Evolutionary conservation across 1,140 invertebrate genomes (phyloP).

Genomic region (Rhizoglyphus robini): DNA sequence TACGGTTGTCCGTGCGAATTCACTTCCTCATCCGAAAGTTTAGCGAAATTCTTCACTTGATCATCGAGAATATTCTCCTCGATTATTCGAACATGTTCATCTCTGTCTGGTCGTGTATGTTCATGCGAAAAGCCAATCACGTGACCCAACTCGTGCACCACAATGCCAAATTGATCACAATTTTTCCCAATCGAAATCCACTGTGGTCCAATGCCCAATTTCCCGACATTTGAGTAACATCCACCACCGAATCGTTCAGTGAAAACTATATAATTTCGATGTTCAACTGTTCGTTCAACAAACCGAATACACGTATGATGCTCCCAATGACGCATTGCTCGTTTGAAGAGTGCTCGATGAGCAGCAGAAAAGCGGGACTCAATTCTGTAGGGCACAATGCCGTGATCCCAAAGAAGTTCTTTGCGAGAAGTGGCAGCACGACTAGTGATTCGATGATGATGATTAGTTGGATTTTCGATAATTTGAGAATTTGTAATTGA

Average conservation of each 20-base stretch:
- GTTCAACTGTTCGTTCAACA: constrained; percentile 70
- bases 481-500: too few species aligned
- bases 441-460: too few species aligned
- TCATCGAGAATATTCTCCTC: constrained; percentile 72
- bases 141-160: constrained; percentile 95
- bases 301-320: constrained; percentile 97
- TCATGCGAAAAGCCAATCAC: constrained; percentile 83
- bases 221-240: constrained; percentile 96
- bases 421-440: constrained; percentile 81
- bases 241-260: constrained; percentile 89
- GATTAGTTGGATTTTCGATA: too few species aligned
- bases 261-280: constrained; percentile 92
- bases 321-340: constrained; percentile 98
- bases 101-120: constrained; percentile 89
- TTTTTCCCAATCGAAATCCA: constrained; percentile 98
- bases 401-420: constrained; percentile 90
- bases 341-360: constrained; percentile 91
- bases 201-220: constrained; percentile 86
- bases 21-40: constrained; percentile 83
- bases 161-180: constrained; percentile 98
- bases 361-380: constrained; percentile 83
- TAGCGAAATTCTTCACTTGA: constrained; percentile 98
- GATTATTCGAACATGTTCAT: constrained; percentile 60
- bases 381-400: constrained; percentile 95
- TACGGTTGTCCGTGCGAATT: constrained; percentile 88